A percentile compares a stretch with the other conserved stretches of the same genome.
Evolutionary conservation across 1,140 invertebrate species (phyloP).

Genomic region (Drosophila dunni): DNA sequence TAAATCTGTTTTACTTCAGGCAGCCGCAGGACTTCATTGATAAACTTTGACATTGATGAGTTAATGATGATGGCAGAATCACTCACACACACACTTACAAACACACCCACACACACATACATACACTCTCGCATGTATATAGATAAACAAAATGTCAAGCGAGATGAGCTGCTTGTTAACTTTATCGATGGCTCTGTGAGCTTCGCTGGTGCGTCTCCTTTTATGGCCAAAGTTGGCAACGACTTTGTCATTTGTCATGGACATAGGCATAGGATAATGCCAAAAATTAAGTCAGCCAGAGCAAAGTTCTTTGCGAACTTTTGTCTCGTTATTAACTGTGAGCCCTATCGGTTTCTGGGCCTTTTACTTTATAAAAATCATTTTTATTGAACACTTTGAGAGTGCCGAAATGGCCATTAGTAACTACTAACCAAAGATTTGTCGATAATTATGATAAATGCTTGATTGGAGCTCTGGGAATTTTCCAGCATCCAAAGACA

Average conservation of each 20-base stretch:
- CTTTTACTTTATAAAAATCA: conserved; percentile 43
- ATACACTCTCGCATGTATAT: conserved; percentile 22
- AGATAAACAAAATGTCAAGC: conserved; percentile 63
- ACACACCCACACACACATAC: conserved; percentile 30
- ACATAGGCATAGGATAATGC: conserved; percentile 29
- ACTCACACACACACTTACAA: conserved; percentile 35
- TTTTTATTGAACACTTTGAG: conserved; percentile 39
- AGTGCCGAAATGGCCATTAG: conserved; percentile 27
- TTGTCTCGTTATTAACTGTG: conserved; percentile 52
- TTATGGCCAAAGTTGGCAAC: conserved; percentile 67
- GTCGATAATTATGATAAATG: conserved; percentile 66
- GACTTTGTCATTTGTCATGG: conserved; percentile 71
- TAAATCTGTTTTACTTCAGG: conserved; percentile 72
- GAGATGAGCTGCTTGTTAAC: conserved; percentile 40
- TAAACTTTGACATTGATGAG: conserved; percentile 81
- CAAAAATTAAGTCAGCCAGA: conserved; percentile 64
- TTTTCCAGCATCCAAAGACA: conserved; percentile 8
- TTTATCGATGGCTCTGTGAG: neutral
- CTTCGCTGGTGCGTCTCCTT: conserved; percentile 24
- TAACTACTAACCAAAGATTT: conserved; percentile 39
- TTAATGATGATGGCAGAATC: conserved; percentile 74
- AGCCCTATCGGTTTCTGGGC: neutral
- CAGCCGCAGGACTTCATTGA: conserved; percentile 65
- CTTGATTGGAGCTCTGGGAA: conserved; percentile 42
- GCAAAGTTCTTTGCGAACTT: conserved; percentile 58